Base-by-base conservation (phyloP, 2,888 invertebrate genomes). In the Hofmannophila pseudospretella region DNA sequence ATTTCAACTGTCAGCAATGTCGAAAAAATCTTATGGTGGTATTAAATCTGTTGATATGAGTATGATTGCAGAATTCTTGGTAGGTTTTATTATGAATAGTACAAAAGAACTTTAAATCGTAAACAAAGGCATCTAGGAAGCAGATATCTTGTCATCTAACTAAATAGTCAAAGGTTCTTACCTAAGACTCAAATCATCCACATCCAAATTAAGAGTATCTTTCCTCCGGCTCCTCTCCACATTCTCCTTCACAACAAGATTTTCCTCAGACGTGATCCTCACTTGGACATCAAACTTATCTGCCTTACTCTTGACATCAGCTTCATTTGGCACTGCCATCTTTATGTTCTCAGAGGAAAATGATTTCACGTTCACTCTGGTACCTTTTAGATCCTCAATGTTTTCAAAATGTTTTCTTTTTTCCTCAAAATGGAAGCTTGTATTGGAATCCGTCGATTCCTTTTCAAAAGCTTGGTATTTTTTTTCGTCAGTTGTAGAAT, bases 111-210 rank as follows among this genome's bases (percentile, higher is more conserved):
- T n/a, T n/a, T n/a, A n/a, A n/a, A n/a, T n/a, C n/a, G n/a, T n/a
- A n/a, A n/a, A n/a, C n/a, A n/a, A n/a, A n/a, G n/a, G n/a, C n/a
- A n/a, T n/a, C n/a, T n/a, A n/a, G n/a, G n/a, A n/a, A n/a, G n/a
- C n/a, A n/a, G n/a, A n/a, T n/a, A n/a, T n/a, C n/a, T n/a, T n/a
- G n/a, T n/a, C n/a, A n/a, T n/a, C n/a, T n/a, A n/a, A n/a, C n/a
- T n/a, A n/a, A n/a, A n/a, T n/a, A n/a, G n/a, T n/a, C n/a, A n/a
- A n/a, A n/a, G n/a, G n/a, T 5, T 16, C 63, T 64, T 44, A 84
- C 77, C 88, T 82, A 7, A 89, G 59, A 49, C 89, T 90, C 11
- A 88, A 51, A 44, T 89, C 88, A 59, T 90, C 89, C 2, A 84
- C 74, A 63, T 89, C 89, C 41, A 86, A 67, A 45, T 85, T 86